Conservation (phyloP, 35 echinoderm and acorn worm species). For the Lytechinus variegatus region DNA sequence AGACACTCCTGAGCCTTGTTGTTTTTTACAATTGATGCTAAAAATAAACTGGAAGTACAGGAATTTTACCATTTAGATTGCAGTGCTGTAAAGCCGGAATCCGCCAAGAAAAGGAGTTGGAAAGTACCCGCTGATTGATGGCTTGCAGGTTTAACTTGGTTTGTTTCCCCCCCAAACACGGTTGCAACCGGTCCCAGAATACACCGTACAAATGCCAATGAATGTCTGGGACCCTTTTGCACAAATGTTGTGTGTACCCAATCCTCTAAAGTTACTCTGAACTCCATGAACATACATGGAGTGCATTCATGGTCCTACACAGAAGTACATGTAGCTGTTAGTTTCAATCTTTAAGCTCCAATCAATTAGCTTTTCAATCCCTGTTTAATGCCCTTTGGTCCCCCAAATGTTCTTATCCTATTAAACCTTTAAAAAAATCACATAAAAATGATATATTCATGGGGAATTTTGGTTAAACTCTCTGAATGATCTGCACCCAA, state of each 20-base stretch:
- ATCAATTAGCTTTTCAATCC: neutral
- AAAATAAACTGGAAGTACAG: conserved; percentile 26
- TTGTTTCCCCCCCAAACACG: conserved; percentile 15
- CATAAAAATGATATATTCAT: neutral
- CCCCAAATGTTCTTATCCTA: neutral
- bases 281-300: no score
- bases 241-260: neutral
- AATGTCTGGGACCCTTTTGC: neutral
- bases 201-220: neutral
- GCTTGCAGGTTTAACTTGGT: conserved; percentile 47
- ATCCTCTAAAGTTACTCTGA: no score
- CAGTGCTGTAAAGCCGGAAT: conserved; percentile 46
- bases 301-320: no score
- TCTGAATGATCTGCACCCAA: neutral
- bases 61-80: conserved; percentile 31
- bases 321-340: neutral
- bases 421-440: neutral
- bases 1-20: conserved; percentile 3
- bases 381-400: neutral
- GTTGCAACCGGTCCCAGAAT: conserved; percentile 17
- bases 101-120: conserved; percentile 42
- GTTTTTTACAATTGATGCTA: neutral
- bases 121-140: neutral
- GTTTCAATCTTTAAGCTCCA: neutral
- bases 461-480: neutral